These are phyloP conservation scores for Bradynema listronoti DNA, from an alignment of 1,140 invertebrate genomes.

Conservation along the genomic window DNA sequence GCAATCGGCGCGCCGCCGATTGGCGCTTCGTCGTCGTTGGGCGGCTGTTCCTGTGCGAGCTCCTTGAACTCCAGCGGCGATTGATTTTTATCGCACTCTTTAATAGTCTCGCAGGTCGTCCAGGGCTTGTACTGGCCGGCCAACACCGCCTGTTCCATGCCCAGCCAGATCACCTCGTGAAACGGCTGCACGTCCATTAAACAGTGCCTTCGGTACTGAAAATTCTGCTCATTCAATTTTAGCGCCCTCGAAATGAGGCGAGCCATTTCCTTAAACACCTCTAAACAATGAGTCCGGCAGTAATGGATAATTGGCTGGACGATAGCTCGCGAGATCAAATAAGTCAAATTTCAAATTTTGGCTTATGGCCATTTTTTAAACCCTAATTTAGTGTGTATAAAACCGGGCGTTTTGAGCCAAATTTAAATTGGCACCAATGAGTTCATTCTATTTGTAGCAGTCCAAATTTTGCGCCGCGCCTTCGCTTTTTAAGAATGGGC, in stretches of 20 bases:
- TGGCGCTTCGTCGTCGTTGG: too few relatives aligned
- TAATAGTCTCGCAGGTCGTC: slow-evolving; percentile 11
- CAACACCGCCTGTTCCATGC: slow-evolving; percentile 14
- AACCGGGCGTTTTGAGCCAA: not conserved
- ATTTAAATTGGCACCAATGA: not conserved
- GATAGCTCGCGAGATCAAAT: slow-evolving; percentile 9
- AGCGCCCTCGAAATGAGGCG: too few relatives aligned
- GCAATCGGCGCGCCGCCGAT: slow-evolving; percentile 1
- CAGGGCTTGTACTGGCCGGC: slow-evolving; percentile 15
- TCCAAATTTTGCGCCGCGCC: not conserved
- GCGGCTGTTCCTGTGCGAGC: too few relatives aligned
- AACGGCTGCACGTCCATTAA: slow-evolving; percentile 8
- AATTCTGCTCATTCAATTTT: not conserved
- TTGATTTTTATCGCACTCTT: slow-evolving; percentile 27
- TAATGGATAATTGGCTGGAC: too few relatives aligned
- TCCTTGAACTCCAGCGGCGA: slow-evolving; percentile 13
- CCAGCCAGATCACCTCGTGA: slow-evolving; percentile 1
- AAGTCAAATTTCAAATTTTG: slow-evolving; percentile 7
- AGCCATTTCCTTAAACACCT: too few relatives aligned
- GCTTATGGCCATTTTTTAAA: not conserved
- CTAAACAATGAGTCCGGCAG: too few relatives aligned
- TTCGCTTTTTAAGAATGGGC: not conserved
- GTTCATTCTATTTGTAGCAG: not conserved
- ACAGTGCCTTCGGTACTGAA: slow-evolving; percentile 23
- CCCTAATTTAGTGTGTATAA: not conserved